phyloP scores from a whole-genome alignment of 1,140 invertebrate genomes.

The Drosophila virilis region DNA sequence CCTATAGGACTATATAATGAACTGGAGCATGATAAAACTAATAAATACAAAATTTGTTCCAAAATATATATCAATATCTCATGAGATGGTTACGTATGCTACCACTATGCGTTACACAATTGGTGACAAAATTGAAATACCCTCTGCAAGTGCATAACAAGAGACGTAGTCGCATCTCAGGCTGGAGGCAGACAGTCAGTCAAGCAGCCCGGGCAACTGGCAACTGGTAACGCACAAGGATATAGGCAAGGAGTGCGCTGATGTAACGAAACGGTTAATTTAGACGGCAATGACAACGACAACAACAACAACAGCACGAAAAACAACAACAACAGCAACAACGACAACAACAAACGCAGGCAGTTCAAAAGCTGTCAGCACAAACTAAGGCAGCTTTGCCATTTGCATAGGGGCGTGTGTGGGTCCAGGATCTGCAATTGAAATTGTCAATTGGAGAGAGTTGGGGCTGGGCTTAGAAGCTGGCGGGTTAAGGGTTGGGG shows the following conservation, averaged over 20 bases:
- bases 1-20: too few species aligned
- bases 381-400: conserved; percentile 39
- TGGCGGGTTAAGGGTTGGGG: background rate
- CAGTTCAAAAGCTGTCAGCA: conserved; percentile 24
- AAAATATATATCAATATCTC: too few species aligned
- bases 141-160: background rate
- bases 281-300: conserved; percentile 66
- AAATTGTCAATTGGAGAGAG: conserved; percentile 42
- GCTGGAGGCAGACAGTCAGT: conserved; percentile 6
- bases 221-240: conserved; percentile 73
- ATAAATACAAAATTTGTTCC: too few species aligned
- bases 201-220: conserved; percentile 26
- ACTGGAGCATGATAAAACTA: too few species aligned
- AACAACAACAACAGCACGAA: conserved; percentile 36
- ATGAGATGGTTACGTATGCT: background rate
- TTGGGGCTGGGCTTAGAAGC: background rate
- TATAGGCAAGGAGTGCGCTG: conserved; percentile 54
- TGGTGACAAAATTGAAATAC: background rate
- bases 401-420: conserved; percentile 79
- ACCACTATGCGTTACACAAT: background rate
- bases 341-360: conserved; percentile 38
- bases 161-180: conserved; percentile 22
- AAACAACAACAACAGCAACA: conserved; percentile 11
- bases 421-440: conserved; percentile 71
- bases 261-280: conserved; percentile 81